Evolutionary conservation across 2,888 invertebrate genomes (phyloP).

Genomic region (Oscheius sp.): DNA sequence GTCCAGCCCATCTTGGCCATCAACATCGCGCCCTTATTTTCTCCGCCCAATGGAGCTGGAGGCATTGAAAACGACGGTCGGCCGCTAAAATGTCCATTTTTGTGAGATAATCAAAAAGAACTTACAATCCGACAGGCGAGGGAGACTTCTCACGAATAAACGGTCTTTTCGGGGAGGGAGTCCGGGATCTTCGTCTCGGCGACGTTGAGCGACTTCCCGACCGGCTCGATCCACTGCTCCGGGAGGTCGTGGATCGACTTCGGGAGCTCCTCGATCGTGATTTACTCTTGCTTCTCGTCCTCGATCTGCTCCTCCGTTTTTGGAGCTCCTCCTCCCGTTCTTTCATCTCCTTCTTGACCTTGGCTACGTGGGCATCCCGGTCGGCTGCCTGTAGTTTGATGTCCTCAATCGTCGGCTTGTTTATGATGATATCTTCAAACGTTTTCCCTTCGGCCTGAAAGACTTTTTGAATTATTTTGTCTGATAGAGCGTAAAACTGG

Average conservation of each 20-base stretch:
- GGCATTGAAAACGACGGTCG: slow-evolving; percentile 6
- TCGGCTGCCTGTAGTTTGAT: slow-evolving; percentile 42
- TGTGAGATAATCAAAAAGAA: not conserved
- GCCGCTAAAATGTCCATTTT: slow-evolving; percentile 7
- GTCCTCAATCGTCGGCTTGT: slow-evolving; percentile 41
- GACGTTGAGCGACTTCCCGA: slow-evolving; percentile 74
- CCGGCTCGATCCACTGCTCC: slow-evolving; percentile 68
- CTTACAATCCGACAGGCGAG: slow-evolving; percentile 32
- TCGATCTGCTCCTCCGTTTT: slow-evolving; percentile 20
- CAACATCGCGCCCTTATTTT: slow-evolving; percentile 96
- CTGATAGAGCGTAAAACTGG: not conserved
- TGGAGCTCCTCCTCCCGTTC: no score
- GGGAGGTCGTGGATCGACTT: slow-evolving; percentile 32
- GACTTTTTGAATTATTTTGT: not conserved
- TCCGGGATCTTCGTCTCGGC: slow-evolving; percentile 7
- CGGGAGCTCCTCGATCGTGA: slow-evolving; percentile 12
- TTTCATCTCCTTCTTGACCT: slow-evolving; percentile 20
- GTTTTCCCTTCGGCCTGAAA: slow-evolving; percentile 48
- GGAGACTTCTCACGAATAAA: slow-evolving; percentile 28
- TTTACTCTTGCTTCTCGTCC: not conserved
- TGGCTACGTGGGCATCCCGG: slow-evolving; percentile 11
- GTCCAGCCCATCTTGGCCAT: slow-evolving; percentile 97
- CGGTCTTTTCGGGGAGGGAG: slow-evolving; percentile 16
- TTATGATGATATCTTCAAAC: slow-evolving; percentile 58
- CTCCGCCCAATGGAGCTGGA: slow-evolving; percentile 79